Evolutionary conservation across 2,113 vertebrate genomes (phyloP), one percentile per base, ranked within the genome.

Genomic region (Nothocercus nigrocapillus): DNA sequence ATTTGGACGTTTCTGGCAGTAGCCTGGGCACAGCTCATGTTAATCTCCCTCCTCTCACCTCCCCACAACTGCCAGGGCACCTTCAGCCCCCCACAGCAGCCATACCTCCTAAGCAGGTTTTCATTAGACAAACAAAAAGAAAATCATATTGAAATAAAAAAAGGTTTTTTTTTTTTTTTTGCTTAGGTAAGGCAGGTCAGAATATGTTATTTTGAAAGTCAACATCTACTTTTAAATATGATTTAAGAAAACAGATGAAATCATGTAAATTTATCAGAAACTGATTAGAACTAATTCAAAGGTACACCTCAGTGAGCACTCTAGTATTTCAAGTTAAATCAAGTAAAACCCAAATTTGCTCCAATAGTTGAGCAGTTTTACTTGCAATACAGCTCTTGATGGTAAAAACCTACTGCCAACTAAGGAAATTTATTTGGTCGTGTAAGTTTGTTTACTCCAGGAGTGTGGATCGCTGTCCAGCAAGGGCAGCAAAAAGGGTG

Each of bases 1-100:
- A 40, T 0, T 0, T 0, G 1, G 42, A 14, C 4, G 7, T 20
- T 93, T 49, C 74, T 68, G 34, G 47, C 53, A 90, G 32, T 4
- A 21, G 90, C 11, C 10, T 47, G 72, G 74, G 16, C 38, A 56
- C 42, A 73, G 38, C 8, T 19, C 34, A 21, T 11, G 11, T 30
- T 19, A 38, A 73, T 28, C 47, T 34, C 13, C 5, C 8, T 25
- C 27, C 14, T 28, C 21, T 10, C 10, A 15, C 17, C 7, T 5
- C 15, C 34, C 28, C 7, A 0, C 30, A 56, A 11, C 11, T 16
- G 36, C 16, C 45, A 47, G 36, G 12, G 30, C 18, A 6, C n/a
- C 54, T 73, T 64, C 82, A 91, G 67, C 17, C 49, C 8, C 63
- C 44, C 47, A 40, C 59, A 88, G 80, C 51, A 94, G 72, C 30